These are phyloP conservation scores for Heliconius melpomene DNA, from an alignment of 1,140 invertebrate genomes.

Conservation along the genomic window DNA sequence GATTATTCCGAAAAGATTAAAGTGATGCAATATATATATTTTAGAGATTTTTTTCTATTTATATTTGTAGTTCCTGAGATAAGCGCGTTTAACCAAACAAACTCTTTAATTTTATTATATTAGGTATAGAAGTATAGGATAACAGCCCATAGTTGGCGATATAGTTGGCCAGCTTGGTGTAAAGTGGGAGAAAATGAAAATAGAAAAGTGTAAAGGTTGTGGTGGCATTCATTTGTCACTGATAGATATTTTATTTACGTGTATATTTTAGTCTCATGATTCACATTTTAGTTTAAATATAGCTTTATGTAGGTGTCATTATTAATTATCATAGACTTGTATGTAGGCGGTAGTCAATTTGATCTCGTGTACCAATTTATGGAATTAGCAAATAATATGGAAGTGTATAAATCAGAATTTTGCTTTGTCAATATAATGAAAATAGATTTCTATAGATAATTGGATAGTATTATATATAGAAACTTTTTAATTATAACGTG, in stretches of 20 bases:
- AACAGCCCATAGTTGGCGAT: background rate
- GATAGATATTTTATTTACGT: background rate
- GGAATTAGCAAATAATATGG: background rate
- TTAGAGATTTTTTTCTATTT: no score
- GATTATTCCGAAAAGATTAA: no score
- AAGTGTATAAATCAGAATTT: no score
- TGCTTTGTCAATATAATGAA: no score
- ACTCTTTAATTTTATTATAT: no score
- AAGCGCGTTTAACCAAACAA: no score
- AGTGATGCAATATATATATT: no score
- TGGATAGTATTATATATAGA: no score
- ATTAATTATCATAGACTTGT: background rate
- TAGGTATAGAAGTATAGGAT: no score
- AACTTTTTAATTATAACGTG: no score
- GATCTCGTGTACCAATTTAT: background rate
- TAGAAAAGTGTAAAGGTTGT: background rate
- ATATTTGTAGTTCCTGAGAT: no score
- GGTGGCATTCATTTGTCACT: constrained; percentile 4
- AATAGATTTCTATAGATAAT: no score
- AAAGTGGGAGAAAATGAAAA: background rate
- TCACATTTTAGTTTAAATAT: background rate
- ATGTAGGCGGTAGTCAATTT: background rate
- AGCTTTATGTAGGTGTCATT: background rate
- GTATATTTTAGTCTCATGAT: background rate
- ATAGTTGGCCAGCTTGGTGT: background rate